Conservation (phyloP, 2,888 invertebrate genomes). For the Limnephilus rhombicus region DNA sequence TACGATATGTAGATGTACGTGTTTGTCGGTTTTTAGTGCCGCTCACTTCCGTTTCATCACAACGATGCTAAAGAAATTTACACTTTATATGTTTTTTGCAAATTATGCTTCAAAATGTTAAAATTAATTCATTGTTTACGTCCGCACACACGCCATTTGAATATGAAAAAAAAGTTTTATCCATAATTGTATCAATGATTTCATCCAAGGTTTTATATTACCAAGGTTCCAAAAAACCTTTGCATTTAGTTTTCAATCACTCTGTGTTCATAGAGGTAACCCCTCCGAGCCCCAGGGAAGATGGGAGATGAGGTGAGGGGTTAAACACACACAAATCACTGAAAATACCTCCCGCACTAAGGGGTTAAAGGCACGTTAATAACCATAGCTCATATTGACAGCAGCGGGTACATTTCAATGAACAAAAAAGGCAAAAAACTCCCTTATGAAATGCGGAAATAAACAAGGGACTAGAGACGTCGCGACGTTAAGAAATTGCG, state of each 20-base stretch:
- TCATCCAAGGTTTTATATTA: too few species aligned
- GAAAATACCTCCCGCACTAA: not conserved
- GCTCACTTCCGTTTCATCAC: too few species aligned
- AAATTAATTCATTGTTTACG: too few species aligned
- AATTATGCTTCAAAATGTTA: too few species aligned
- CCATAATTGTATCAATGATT: too few species aligned
- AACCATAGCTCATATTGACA: not conserved
- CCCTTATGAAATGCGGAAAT: not conserved
- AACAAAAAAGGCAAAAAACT: not conserved
- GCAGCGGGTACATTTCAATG: not conserved
- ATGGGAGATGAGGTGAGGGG: not conserved
- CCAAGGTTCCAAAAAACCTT: not conserved
- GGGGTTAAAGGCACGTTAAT: not conserved
- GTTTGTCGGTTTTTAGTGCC: too few species aligned
- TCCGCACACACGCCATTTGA: too few species aligned
- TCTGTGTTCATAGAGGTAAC: not conserved
- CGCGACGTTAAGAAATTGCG: not conserved
- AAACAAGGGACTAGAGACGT: not conserved
- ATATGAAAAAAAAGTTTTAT: too few species aligned
- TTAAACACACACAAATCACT: slow-evolving; percentile 16
- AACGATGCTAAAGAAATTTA: too few species aligned
- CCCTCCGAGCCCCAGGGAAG: not conserved
- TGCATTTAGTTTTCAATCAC: not conserved
- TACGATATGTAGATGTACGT: too few species aligned
- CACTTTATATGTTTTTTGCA: too few species aligned